Percentiles rank a stretch among this genome's conserved stretches.
phyloP scores from a whole-genome alignment of 2,888 invertebrate species.

The Rapana venosa region DNA sequence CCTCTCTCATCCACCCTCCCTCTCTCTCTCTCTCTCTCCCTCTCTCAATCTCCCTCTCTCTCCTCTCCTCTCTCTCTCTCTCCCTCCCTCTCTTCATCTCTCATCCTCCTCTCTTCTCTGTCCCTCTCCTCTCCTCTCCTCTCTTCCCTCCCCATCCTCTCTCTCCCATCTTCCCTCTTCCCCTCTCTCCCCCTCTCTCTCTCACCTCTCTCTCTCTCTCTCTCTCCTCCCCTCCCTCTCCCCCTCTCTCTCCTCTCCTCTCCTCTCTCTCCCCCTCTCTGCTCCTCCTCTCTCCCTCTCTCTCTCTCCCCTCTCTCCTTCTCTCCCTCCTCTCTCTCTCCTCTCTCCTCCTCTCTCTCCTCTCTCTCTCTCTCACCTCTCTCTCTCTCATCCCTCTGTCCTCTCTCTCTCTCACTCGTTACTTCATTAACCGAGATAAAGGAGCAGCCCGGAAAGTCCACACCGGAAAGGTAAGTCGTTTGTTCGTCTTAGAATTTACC shows the following conservation, averaged over 20 bases:
- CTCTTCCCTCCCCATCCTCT: background rate
- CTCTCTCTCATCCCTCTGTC: background rate
- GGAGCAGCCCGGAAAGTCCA: no score
- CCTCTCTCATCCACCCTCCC: background rate
- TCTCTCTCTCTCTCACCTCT: background rate
- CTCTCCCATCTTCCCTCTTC: background rate
- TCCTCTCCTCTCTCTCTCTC: background rate
- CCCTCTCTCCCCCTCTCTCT: background rate
- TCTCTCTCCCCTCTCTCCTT: background rate
- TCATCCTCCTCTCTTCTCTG: no score
- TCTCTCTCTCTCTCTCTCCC: background rate
- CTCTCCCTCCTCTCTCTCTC: background rate
- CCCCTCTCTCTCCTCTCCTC: conserved; percentile 12
- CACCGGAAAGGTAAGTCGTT: no score
- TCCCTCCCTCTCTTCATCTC: no score
- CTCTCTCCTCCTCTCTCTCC: background rate
- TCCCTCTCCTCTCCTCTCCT: background rate
- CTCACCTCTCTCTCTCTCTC: background rate
- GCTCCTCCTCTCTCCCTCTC: conserved; percentile 16
- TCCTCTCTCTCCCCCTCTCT: conserved; percentile 23
- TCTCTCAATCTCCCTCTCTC: conserved; percentile 35
- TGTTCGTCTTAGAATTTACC: no score
- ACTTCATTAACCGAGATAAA: no score
- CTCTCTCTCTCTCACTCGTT: background rate
- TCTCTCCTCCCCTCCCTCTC: no score